Evolutionary conservation across 1,140 invertebrate species (phyloP).

Genomic region (Tribolium castaneum): DNA sequence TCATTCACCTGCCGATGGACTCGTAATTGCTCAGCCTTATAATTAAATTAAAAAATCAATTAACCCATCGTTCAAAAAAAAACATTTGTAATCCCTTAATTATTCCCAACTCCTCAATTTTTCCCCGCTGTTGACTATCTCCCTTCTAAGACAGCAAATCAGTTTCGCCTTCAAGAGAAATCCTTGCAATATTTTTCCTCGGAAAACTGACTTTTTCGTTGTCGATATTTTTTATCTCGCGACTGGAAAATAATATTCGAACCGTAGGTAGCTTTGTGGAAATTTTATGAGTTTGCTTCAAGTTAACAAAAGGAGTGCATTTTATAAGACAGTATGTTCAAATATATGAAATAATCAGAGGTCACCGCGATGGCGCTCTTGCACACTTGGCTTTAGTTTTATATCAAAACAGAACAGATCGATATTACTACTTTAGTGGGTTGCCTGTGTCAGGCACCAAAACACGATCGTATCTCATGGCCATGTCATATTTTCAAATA

Average conservation of each 20-base stretch:
- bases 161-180: neutral
- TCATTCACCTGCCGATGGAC: neutral
- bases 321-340: neutral
- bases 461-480: conserved; percentile 37
- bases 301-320: conserved; percentile 6
- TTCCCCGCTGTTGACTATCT: neutral
- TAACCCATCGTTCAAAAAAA: neutral
- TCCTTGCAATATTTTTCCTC: neutral
- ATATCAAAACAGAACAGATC: conserved; percentile 34
- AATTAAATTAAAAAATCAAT: neutral
- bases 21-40: neutral
- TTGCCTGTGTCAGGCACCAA: conserved; percentile 36
- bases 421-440: conserved; percentile 33
- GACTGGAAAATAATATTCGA: neutral
- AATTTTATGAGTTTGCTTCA: neutral
- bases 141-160: neutral
- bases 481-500: conserved; percentile 34
- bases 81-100: neutral
- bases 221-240: neutral
- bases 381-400: conserved; percentile 15
- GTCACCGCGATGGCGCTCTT: conserved; percentile 33
- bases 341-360: conserved; percentile 28
- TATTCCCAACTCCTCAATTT: neutral
- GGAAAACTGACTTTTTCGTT: neutral
- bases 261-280: neutral